A percentile compares a stretch with the other conserved stretches of the same genome.
phyloP scores from a whole-genome alignment of 2,888 invertebrate species.

The Drosophila niveifrons region DNA sequence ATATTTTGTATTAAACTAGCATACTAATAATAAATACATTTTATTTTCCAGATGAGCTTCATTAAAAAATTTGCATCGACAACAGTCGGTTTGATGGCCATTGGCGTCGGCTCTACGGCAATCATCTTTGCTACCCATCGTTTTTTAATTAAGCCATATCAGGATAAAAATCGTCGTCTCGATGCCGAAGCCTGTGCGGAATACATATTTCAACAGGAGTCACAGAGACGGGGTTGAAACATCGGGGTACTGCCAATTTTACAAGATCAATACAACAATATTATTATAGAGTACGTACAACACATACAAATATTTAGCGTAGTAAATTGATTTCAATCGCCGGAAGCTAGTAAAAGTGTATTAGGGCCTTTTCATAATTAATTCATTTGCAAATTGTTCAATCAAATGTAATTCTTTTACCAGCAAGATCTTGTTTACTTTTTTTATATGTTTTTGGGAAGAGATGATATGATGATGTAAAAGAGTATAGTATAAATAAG shows the following conservation, averaged over 20 bases:
- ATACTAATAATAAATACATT: not conserved
- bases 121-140: conserved; percentile 70
- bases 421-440: conserved; percentile 3
- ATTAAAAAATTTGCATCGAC: conserved; percentile 73
- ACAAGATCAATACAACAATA: conserved; percentile 24
- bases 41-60: conserved; percentile 83
- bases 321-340: conserved; percentile 27
- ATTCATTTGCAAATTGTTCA: conserved; percentile 9
- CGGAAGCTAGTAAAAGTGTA: not conserved
- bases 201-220: conserved; percentile 82
- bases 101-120: conserved; percentile 77
- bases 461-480: conserved; percentile 25
- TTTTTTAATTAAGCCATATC: conserved; percentile 74
- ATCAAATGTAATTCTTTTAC: conserved; percentile 23
- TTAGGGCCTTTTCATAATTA: conserved; percentile 6
- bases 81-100: conserved; percentile 79
- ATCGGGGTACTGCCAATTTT: conserved; percentile 11
- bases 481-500: conserved; percentile 39
- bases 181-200: conserved; percentile 83
- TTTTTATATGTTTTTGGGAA: conserved; percentile 26
- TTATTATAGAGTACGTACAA: conserved; percentile 11
- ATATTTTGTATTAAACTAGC: not conserved
- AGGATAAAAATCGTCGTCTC: conserved; percentile 69
- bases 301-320: conserved; percentile 37
- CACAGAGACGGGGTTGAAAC: conserved; percentile 33